These are phyloP conservation scores for Benitochromis conjunctus DNA, from an alignment of 2,113 vertebrate species.

Conservation along the genomic window DNA sequence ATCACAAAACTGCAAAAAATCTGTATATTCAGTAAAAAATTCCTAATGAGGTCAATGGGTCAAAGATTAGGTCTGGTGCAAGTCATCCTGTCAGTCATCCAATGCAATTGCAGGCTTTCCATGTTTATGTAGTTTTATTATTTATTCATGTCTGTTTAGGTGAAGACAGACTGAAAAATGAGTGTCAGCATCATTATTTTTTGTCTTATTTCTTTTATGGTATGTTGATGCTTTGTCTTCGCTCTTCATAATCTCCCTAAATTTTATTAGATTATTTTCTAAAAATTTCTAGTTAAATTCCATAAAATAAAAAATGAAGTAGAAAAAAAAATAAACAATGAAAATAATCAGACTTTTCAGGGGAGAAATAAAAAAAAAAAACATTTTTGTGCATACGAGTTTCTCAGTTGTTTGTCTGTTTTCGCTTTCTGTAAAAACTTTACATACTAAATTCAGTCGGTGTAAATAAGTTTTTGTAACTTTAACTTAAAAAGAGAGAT, in stretches of 20 bases:
- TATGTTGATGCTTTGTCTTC: not conserved
- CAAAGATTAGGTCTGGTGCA: not conserved
- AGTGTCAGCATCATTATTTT: not conserved
- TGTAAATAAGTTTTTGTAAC: constrained; percentile 42
- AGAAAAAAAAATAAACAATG: not conserved
- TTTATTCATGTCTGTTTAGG: not conserved
- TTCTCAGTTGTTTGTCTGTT: not conserved
- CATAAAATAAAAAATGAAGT: not conserved
- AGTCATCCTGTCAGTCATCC: not conserved
- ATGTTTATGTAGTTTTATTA: not conserved
- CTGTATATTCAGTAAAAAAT: not conserved
- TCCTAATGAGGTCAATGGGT: not conserved
- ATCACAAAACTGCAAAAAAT: not conserved
- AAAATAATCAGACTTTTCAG: not conserved
- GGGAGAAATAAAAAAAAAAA: not conserved
- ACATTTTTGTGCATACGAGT: not conserved
- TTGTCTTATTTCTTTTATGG: not conserved
- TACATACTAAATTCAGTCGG: not conserved
- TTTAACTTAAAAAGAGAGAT: constrained; percentile 51
- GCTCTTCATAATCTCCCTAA: not conserved
- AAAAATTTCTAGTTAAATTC: not conserved
- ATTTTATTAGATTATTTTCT: not conserved
- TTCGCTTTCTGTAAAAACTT: not conserved
- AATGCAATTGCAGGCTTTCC: not conserved
- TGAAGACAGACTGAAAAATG: not conserved